These are phyloP conservation scores for Hirtodrosophila duncani DNA, from an alignment of 2,888 invertebrate species.

Conservation along the genomic window DNA sequence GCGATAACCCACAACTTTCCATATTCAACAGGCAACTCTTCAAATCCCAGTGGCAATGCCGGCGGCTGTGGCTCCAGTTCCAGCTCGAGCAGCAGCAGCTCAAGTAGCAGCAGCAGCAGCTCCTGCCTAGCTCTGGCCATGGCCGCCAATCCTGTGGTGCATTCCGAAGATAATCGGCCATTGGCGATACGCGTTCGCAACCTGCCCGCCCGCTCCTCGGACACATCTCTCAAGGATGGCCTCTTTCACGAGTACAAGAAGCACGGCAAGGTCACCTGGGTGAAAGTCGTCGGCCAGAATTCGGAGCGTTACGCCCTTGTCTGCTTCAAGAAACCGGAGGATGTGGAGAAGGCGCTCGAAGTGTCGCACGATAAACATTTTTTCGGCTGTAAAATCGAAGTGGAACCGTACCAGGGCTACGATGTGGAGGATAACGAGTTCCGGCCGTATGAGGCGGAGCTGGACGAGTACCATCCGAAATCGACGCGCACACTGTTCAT, in stretches of 20 bases:
- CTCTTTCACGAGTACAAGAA: constrained; percentile 99
- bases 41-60: constrained; percentile 73
- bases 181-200: constrained; percentile 94
- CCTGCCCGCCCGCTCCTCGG: constrained; percentile 92
- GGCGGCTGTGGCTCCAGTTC: constrained; percentile 58
- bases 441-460: constrained; percentile 94
- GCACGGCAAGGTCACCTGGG: constrained; percentile 97
- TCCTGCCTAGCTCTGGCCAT: too few relatives aligned
- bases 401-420: constrained; percentile 94
- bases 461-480: constrained; percentile 98
- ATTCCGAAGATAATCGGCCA: constrained; percentile 83
- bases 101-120: constrained; percentile 68
- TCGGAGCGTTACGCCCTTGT: constrained; percentile 95
- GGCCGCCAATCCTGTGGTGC: constrained; percentile 77
- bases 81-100: constrained; percentile 63
- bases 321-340: constrained; percentile 97
- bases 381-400: constrained; percentile 98
- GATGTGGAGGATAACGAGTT: constrained; percentile 90
- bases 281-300: constrained; percentile 94
- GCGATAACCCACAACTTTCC: too few relatives aligned
- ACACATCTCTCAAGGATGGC: constrained; percentile 97
- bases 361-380: constrained; percentile 97
- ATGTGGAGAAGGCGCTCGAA: constrained; percentile 96
- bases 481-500: constrained; percentile 97
- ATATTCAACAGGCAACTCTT: constrained; percentile 54